These are phyloP conservation scores for Drosophila pseudotalamancana DNA, from an alignment of 2,888 invertebrate species.

Conservation along the genomic window DNA sequence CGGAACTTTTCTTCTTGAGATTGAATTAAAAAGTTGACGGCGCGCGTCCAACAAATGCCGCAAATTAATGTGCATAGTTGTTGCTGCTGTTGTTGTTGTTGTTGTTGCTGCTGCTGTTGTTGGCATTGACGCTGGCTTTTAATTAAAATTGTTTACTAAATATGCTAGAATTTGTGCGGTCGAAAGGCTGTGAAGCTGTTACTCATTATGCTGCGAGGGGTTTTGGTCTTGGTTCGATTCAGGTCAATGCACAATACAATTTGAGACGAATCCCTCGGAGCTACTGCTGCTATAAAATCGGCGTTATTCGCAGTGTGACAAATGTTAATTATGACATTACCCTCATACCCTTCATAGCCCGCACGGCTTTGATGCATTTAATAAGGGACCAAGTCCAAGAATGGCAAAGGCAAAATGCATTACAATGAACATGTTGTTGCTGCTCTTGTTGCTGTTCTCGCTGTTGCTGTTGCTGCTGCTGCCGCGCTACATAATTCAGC, in stretches of 20 bases:
- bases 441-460: conserved; percentile 24
- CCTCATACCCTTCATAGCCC: neutral
- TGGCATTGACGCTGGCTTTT: conserved; percentile 53
- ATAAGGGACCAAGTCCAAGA: conserved; percentile 46
- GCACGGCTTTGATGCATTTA: conserved; percentile 59
- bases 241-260: conserved; percentile 72
- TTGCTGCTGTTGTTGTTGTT: conserved; percentile 14
- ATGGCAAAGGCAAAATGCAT: conserved; percentile 64
- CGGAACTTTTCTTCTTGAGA: conserved; percentile 59
- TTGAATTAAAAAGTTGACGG: conserved; percentile 78
- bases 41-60: conserved; percentile 63
- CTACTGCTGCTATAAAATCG: conserved; percentile 37
- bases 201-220: conserved; percentile 15
- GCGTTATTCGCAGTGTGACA: conserved; percentile 59
- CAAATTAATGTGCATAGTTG: conserved; percentile 73
- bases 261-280: conserved; percentile 41
- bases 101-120: neutral
- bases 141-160: conserved; percentile 76
- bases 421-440: conserved; percentile 63
- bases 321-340: conserved; percentile 69
- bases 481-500: conserved; percentile 81
- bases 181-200: conserved; percentile 17
- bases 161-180: conserved; percentile 67
- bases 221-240: conserved; percentile 45
- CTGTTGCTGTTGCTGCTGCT: conserved; percentile 32